Evolutionary conservation across 2,113 vertebrate genomes (phyloP).

Genomic region (Pungitius pungitius): DNA sequence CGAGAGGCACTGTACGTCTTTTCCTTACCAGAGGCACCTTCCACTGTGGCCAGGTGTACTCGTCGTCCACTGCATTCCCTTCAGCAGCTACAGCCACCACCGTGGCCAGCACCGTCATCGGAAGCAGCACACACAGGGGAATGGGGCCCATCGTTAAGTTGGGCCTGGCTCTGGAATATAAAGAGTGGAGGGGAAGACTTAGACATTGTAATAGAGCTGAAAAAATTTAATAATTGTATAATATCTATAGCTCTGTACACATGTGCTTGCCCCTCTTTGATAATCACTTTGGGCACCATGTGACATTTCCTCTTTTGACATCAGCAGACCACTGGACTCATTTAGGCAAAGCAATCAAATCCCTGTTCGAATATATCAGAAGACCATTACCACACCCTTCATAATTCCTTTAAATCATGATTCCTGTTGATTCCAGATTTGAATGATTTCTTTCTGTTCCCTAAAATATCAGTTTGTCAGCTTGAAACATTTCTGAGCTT

Average conservation of each 20-base stretch:
- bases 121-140: constrained; percentile 82
- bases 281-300: background rate
- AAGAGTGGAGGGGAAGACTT: constrained; percentile 15
- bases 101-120: constrained; percentile 75
- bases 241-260: background rate
- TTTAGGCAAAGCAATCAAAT: background rate
- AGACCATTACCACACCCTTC: background rate
- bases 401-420: background rate
- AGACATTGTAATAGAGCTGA: background rate
- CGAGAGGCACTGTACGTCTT: constrained; percentile 85
- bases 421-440: background rate
- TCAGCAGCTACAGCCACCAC: constrained; percentile 71
- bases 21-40: constrained; percentile 87
- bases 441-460: background rate
- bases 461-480: background rate
- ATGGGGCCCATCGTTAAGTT: constrained; percentile 84
- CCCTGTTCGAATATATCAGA: background rate
- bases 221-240: background rate
- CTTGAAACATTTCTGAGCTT: background rate
- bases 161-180: constrained; percentile 77
- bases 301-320: background rate
- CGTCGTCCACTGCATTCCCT: constrained; percentile 75
- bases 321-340: background rate
- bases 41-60: constrained; percentile 89
- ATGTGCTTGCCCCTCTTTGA: too few relatives aligned